These are phyloP conservation scores for Tetramorium simillimum DNA, from an alignment of 1,140 invertebrate genomes.

Conservation along the genomic window DNA sequence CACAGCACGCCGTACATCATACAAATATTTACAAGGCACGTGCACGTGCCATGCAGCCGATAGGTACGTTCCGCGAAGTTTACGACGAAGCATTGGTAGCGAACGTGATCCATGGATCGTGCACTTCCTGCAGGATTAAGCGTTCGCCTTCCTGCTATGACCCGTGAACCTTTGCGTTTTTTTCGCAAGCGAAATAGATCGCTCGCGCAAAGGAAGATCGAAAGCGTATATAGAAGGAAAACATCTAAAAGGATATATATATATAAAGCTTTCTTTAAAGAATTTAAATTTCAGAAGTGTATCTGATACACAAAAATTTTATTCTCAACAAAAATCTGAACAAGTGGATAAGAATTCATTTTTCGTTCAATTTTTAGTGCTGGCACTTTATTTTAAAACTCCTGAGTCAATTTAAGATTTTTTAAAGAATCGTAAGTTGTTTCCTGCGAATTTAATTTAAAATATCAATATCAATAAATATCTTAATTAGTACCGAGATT, in stretches of 20 bases:
- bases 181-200: constrained; percentile 23
- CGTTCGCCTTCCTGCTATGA: constrained; percentile 55
- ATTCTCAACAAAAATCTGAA: too few species aligned
- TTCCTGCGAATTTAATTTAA: background rate
- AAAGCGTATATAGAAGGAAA: background rate
- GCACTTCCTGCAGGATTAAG: constrained; percentile 43
- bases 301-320: background rate
- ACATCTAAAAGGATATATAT: background rate
- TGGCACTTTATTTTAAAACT: background rate
- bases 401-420: background rate
- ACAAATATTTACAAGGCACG: constrained; percentile 73
- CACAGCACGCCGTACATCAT: constrained; percentile 66
- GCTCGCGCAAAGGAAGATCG: background rate
- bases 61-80: constrained; percentile 39
- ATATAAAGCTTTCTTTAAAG: background rate
- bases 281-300: background rate
- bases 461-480: background rate
- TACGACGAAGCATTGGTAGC: constrained; percentile 66
- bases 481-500: background rate
- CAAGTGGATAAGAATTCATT: background rate
- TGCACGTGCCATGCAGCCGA: constrained; percentile 65
- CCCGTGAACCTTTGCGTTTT: constrained; percentile 48
- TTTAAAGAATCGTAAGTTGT: background rate
- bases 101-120: constrained; percentile 68
- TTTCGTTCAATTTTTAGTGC: background rate